phyloP scores from a whole-genome alignment of 2,888 invertebrate species.

The Galerucella pusilla region DNA sequence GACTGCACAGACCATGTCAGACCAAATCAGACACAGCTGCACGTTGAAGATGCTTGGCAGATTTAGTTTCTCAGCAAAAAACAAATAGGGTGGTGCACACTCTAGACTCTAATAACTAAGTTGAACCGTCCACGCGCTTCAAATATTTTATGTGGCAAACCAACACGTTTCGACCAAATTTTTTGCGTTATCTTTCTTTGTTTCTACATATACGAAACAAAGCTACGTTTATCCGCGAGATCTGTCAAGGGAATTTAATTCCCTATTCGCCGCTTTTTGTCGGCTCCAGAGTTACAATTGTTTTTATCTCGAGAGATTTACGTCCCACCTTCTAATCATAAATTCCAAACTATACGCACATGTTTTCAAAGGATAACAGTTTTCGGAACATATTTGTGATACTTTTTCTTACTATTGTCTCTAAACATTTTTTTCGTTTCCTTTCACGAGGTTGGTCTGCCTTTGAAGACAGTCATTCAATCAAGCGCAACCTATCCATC shows the following conservation, averaged over 20 bases:
- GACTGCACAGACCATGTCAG: no score
- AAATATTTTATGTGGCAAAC: not conserved
- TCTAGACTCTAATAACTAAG: not conserved
- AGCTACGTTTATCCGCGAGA: conserved; percentile 2
- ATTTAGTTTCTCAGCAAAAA: no score
- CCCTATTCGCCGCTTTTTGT: not conserved
- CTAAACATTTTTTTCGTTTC: no score
- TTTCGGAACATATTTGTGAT: no score
- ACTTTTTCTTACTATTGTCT: no score
- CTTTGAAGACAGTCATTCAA: no score
- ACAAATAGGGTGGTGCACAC: not conserved
- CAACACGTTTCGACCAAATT: not conserved
- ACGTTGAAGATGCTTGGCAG: no score
- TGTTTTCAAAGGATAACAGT: not conserved
- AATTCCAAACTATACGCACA: not conserved
- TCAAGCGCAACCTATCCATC: no score
- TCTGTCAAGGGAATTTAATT: conserved; percentile 5
- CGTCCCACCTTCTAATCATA: not conserved
- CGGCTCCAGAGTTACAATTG: not conserved
- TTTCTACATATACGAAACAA: not conserved
- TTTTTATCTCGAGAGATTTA: not conserved
- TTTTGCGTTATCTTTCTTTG: not conserved
- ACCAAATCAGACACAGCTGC: no score
- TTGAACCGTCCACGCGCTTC: not conserved
- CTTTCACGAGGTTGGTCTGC: no score